These are phyloP conservation scores for Stratiomys singularior DNA, from an alignment of 2,888 invertebrate genomes.

Conservation along the genomic window DNA sequence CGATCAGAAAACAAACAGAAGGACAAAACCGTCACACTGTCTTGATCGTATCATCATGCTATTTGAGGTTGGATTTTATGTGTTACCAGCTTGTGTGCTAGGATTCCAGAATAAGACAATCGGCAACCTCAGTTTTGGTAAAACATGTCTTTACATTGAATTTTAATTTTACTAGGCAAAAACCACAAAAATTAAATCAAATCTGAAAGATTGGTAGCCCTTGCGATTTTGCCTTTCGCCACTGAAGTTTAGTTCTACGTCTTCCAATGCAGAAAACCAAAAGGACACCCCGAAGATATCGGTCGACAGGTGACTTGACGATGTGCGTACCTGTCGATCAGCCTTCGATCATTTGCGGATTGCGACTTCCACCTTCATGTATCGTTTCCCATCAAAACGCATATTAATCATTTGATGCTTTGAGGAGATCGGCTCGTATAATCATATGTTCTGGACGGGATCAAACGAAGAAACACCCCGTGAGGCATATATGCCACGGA, in stretches of 20 bases:
- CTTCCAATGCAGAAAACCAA: constrained; percentile 18
- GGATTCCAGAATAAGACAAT: too few species aligned
- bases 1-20: constrained; percentile 35
- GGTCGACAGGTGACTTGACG: constrained; percentile 43
- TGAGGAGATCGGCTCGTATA: not conserved
- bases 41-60: not conserved
- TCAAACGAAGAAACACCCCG: not conserved
- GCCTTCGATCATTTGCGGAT: constrained; percentile 43
- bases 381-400: not conserved
- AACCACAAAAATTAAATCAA: too few species aligned
- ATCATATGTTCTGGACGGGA: not conserved
- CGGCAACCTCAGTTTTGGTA: too few species aligned
- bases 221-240: not conserved
- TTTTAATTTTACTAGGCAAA: too few species aligned
- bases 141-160: too few species aligned
- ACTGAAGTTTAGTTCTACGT: not conserved
- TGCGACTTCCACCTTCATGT: constrained; percentile 40
- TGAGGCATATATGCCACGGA: constrained; percentile 6
- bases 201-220: too few species aligned
- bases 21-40: constrained; percentile 21
- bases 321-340: constrained; percentile 48
- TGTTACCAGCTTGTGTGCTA: too few species aligned
- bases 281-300: constrained; percentile 33
- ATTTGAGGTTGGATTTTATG: not conserved
- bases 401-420: constrained; percentile 10